Evolutionary conservation across 2,797 vertebrate species (phyloP).

Genomic region (Acanthopagrus latus): DNA sequence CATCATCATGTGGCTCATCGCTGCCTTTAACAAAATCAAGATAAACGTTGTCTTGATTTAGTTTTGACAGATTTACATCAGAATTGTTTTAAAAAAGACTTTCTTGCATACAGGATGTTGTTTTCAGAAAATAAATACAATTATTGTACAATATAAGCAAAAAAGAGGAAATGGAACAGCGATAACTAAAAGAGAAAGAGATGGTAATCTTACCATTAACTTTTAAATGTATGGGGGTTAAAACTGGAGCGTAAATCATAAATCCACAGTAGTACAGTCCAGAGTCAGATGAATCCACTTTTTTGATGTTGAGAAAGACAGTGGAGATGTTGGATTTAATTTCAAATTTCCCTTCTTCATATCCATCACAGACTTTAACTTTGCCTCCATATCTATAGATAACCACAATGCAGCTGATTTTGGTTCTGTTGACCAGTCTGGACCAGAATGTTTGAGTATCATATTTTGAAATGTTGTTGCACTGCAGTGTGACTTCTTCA

Average conservation of each 20-base stretch:
- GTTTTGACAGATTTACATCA: too few species aligned
- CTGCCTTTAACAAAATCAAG: too few species aligned
- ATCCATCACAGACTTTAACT: too few species aligned
- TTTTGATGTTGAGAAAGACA: constrained; percentile 29
- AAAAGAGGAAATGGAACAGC: too few species aligned
- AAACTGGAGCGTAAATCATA: accelerated
- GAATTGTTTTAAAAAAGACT: too few species aligned
- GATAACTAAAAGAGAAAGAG: too few species aligned
- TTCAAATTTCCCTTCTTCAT: background rate
- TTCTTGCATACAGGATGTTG: too few species aligned
- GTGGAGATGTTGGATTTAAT: constrained; percentile 13
- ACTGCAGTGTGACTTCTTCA: constrained; percentile 35
- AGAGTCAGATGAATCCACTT: constrained; percentile 37
- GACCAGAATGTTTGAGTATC: background rate
- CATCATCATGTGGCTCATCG: too few species aligned
- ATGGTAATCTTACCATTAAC: too few species aligned
- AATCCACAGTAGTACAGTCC: constrained; percentile 60
- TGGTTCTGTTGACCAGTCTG: background rate
- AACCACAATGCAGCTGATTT: background rate
- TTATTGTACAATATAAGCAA: too few species aligned
- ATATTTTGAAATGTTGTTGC: background rate
- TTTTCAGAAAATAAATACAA: too few species aligned
- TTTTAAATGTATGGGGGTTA: background rate
- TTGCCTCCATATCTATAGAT: background rate
- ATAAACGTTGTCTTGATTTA: too few species aligned